Percentiles rank a stretch among this genome's conserved stretches.
Evolutionary conservation across 2,113 vertebrate genomes (phyloP).

Genomic region (Callipepla californica): DNA sequence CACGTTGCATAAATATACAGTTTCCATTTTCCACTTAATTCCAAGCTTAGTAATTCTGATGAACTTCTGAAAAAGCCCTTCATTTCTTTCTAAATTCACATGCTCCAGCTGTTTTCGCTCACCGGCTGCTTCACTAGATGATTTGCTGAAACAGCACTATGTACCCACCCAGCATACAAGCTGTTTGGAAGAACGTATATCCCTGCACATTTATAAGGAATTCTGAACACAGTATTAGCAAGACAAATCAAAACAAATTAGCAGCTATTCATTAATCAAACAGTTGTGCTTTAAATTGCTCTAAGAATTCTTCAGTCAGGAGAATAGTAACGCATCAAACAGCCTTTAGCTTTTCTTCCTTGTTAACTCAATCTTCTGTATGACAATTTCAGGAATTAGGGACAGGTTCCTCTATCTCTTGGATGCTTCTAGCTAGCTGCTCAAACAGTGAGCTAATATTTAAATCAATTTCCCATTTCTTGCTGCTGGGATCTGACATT

Average conservation of each 20-base stretch:
- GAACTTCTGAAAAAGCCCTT: not conserved
- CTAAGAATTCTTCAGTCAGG: not conserved
- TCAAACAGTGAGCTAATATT: not conserved
- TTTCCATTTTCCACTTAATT: not conserved
- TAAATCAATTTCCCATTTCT: not conserved
- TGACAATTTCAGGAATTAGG: not conserved
- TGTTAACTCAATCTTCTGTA: not conserved
- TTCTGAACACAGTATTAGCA: not conserved
- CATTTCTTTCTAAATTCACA: not conserved
- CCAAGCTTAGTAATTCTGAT: not conserved
- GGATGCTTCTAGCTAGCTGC: not conserved
- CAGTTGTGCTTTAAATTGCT: not conserved
- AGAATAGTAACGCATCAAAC: not conserved
- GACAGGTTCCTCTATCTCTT: not conserved
- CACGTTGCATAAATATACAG: not conserved
- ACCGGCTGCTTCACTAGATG: not conserved
- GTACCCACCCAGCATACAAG: not conserved
- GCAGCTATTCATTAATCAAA: not conserved
- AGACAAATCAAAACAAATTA: conserved; percentile 15
- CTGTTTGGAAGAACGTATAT: not conserved
- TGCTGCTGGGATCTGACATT: not conserved
- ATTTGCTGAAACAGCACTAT: conserved; percentile 12
- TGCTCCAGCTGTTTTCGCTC: not conserved
- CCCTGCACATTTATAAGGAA: not conserved
- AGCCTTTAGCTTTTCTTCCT: not conserved